phyloP scores from a whole-genome alignment of 2,888 invertebrate species.

The Polyommatus iphigenia region DNA sequence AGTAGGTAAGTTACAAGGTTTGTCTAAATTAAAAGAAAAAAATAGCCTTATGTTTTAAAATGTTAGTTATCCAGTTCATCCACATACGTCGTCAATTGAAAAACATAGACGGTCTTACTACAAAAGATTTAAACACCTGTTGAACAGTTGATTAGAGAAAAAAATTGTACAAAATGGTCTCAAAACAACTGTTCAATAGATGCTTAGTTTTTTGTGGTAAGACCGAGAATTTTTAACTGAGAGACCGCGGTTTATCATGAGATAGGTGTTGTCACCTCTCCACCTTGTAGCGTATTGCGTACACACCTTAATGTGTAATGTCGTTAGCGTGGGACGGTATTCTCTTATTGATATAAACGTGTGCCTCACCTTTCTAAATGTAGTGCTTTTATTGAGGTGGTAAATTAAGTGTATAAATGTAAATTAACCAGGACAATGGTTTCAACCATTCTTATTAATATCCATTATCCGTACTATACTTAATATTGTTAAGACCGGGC shows the following conservation, averaged over 20 bases:
- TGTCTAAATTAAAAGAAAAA: too few relatives aligned
- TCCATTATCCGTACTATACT: not conserved
- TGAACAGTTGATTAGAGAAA: too few relatives aligned
- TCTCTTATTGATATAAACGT: slow-evolving; percentile 12
- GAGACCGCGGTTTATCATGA: not conserved
- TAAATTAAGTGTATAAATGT: slow-evolving; percentile 7
- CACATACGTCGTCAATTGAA: too few relatives aligned
- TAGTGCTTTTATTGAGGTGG: slow-evolving; percentile 1
- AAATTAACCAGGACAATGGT: slow-evolving; percentile 2
- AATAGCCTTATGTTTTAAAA: too few relatives aligned
- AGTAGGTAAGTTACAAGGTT: too few relatives aligned
- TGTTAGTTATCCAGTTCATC: too few relatives aligned
- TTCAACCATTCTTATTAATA: not conserved
- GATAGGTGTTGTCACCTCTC: not conserved
- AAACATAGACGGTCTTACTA: too few relatives aligned
- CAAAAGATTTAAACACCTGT: too few relatives aligned
- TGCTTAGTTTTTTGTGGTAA: too few relatives aligned
- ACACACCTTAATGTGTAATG: slow-evolving; percentile 11
- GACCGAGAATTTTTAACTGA: not conserved
- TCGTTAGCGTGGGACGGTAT: slow-evolving; percentile 15
- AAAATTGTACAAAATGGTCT: too few relatives aligned
- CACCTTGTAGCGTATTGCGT: not conserved
- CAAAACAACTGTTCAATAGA: too few relatives aligned
- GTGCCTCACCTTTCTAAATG: slow-evolving; percentile 17
- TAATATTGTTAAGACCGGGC: not conserved